phyloP scores from a whole-genome alignment of 2,888 invertebrate genomes.

The Coleophora flavipennella region DNA sequence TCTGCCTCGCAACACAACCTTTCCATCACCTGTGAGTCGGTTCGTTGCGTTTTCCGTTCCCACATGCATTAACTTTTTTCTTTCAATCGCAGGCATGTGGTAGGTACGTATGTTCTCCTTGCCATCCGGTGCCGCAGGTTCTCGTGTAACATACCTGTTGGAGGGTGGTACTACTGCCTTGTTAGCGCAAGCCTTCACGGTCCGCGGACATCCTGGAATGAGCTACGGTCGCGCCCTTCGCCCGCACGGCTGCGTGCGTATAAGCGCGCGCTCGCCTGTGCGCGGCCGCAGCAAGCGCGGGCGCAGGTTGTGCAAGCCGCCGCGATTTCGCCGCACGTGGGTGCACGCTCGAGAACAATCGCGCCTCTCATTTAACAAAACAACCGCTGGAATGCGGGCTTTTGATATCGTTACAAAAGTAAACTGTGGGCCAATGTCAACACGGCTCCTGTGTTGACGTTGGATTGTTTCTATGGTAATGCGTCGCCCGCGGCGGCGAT shows the following conservation, averaged over 20 bases:
- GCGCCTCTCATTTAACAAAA: slow-evolving; percentile 46
- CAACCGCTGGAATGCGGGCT: slow-evolving; percentile 56
- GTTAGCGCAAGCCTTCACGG: slow-evolving; percentile 26
- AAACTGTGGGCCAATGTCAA: slow-evolving; percentile 65
- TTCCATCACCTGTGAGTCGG: slow-evolving; percentile 20
- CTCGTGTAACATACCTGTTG: slow-evolving; percentile 12
- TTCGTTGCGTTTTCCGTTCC: slow-evolving; percentile 26
- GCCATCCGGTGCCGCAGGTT: slow-evolving; percentile 14
- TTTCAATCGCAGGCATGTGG: background rate
- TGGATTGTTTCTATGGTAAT: slow-evolving; percentile 56
- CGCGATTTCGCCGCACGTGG: slow-evolving; percentile 42
- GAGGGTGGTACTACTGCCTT: slow-evolving; percentile 8
- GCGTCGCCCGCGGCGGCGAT: slow-evolving; percentile 16
- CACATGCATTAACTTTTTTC: slow-evolving; percentile 22
- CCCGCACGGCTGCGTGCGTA: slow-evolving; percentile 44
- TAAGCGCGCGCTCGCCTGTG: slow-evolving; percentile 43
- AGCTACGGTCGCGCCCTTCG: slow-evolving; percentile 25
- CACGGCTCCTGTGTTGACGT: slow-evolving; percentile 47
- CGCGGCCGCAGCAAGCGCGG: slow-evolving; percentile 23
- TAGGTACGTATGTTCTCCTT: slow-evolving; percentile 1
- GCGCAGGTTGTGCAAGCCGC: slow-evolving; percentile 44
- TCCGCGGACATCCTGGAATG: slow-evolving; percentile 25
- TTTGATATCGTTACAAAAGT: slow-evolving; percentile 64
- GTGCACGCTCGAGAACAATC: slow-evolving; percentile 54
- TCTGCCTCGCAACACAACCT: slow-evolving; percentile 8